These are phyloP conservation scores for Scaptomyza graminum DNA, from an alignment of 1,140 invertebrate species.

Conservation along the genomic window DNA sequence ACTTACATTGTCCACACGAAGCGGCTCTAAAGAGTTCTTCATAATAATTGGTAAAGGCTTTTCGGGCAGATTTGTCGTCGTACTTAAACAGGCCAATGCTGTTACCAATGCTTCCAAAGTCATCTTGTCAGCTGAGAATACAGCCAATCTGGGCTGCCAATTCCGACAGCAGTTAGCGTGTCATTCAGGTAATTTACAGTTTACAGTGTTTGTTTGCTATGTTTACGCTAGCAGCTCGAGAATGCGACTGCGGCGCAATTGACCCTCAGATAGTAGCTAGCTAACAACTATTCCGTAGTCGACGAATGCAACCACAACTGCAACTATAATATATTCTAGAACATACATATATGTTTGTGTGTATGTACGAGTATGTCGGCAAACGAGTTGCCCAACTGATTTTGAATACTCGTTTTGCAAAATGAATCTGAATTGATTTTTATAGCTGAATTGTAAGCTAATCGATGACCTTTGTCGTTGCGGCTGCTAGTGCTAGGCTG, in stretches of 20 bases:
- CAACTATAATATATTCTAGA: constrained; percentile 3
- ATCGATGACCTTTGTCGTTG: constrained; percentile 34
- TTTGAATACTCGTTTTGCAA: constrained; percentile 45
- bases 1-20: constrained; percentile 46
- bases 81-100: constrained; percentile 64
- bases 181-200: background rate
- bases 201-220: constrained; percentile 5
- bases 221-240: constrained; percentile 21
- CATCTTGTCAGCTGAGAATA: constrained; percentile 29
- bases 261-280: constrained; percentile 8
- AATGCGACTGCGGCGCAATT: constrained; percentile 40
- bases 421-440: constrained; percentile 4
- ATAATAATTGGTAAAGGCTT: constrained; percentile 39
- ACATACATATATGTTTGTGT: background rate
- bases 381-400: constrained; percentile 13
- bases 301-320: constrained; percentile 8
- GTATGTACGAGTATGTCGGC: background rate
- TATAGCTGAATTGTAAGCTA: background rate
- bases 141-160: background rate
- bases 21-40: constrained; percentile 50
- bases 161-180: background rate
- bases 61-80: constrained; percentile 26
- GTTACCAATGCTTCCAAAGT: constrained; percentile 62
- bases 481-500: background rate
- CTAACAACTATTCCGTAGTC: background rate